Conservation (phyloP, 2,797 vertebrate genomes). For the Megaceryle alcyon region DNA sequence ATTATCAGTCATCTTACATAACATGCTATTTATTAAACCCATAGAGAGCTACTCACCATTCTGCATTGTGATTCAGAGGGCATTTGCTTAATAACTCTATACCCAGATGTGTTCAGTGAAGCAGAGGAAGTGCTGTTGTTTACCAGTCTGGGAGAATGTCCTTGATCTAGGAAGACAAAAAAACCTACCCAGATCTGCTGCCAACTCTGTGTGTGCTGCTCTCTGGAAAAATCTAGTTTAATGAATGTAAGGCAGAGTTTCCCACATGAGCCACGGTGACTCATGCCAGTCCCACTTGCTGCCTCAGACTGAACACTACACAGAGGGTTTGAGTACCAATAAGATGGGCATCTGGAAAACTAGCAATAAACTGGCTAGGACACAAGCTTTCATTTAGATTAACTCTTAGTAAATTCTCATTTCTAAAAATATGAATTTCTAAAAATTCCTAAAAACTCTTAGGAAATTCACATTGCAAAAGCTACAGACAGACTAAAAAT, state of each 20-base stretch:
- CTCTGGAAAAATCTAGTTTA: neutral
- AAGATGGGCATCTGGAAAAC: neutral
- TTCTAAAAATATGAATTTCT: neutral
- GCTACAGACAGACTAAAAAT: neutral
- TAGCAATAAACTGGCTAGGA: neutral
- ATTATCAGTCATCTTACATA: neutral
- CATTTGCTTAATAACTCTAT: neutral
- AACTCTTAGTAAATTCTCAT: neutral
- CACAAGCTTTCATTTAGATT: neutral
- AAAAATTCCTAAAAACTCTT: too few relatives aligned
- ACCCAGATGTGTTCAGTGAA: neutral
- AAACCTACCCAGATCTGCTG: neutral
- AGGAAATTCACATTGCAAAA: neutral
- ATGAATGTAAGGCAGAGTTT: neutral
- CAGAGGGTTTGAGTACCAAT: neutral
- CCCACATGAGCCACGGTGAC: rapidly evolving
- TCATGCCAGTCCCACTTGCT: neutral
- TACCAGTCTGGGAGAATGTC: neutral
- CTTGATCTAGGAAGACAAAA: neutral
- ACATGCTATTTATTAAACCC: neutral
- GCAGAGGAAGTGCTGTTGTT: neutral
- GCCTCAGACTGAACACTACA: rapidly evolving
- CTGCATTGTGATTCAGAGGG: neutral
- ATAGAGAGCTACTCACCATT: neutral
- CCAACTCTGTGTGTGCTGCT: neutral